These are phyloP conservation scores for Trachelus stipa DNA, from an alignment of 2,888 invertebrate genomes.

Conservation along the genomic window DNA sequence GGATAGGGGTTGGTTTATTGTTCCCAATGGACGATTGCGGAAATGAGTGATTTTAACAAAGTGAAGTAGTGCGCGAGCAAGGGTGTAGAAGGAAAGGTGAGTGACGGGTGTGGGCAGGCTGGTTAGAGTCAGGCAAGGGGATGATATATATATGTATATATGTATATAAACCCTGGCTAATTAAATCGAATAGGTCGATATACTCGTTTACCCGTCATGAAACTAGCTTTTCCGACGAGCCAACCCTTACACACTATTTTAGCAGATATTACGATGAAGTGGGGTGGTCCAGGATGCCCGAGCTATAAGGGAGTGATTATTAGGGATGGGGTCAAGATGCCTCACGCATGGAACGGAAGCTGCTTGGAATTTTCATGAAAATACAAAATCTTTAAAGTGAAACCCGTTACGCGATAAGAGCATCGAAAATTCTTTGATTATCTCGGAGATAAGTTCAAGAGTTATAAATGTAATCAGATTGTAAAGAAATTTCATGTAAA, in stretches of 20 bases:
- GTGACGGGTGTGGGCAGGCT: not conserved
- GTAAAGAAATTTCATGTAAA: not conserved
- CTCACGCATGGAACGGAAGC: not conserved
- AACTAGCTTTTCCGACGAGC: not conserved
- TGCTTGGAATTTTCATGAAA: not conserved
- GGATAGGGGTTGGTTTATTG: not conserved
- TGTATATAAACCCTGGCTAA: not conserved
- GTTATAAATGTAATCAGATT: not conserved
- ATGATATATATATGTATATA: not conserved
- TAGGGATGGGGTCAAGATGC: not conserved
- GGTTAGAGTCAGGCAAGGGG: not conserved
- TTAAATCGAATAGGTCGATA: constrained; percentile 12
- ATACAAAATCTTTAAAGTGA: not conserved
- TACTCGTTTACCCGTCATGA: not conserved
- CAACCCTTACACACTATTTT: not conserved
- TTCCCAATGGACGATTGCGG: not conserved
- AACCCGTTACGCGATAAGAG: not conserved
- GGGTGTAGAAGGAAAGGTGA: not conserved
- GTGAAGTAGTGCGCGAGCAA: not conserved
- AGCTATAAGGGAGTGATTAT: not conserved
- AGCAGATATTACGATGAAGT: not conserved
- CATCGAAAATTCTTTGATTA: not conserved
- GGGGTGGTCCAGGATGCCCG: not conserved
- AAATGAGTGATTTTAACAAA: not conserved
- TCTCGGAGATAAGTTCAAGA: not conserved